Evolutionary conservation across 2,797 vertebrate species (phyloP).

Genomic region (Fistularia commersonii): DNA sequence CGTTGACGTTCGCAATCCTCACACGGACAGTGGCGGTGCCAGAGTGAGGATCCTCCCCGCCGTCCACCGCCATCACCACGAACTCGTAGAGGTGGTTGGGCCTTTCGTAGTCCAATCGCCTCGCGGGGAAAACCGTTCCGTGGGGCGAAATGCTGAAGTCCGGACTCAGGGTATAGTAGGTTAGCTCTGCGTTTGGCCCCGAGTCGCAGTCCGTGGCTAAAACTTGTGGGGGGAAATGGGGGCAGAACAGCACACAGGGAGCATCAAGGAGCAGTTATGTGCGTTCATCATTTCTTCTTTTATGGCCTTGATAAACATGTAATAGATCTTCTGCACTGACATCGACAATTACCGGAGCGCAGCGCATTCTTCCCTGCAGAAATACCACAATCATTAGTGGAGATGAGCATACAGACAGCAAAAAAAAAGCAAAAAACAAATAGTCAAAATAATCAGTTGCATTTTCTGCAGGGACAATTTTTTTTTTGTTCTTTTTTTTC

Average conservation of each 20-base stretch:
- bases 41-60: slow-evolving; percentile 80
- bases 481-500: no score
- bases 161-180: slow-evolving; percentile 84
- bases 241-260: slow-evolving; percentile 13
- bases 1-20: slow-evolving; percentile 86
- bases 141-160: slow-evolving; percentile 85
- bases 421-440: slow-evolving; percentile 28
- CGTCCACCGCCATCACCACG: slow-evolving; percentile 86
- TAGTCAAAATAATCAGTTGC: background rate
- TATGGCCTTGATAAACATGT: slow-evolving; percentile 56
- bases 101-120: slow-evolving; percentile 81
- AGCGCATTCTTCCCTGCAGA: slow-evolving; percentile 24
- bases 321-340: slow-evolving; percentile 58
- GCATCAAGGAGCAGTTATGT: slow-evolving; percentile 53
- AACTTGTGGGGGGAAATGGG: slow-evolving; percentile 59
- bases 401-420: slow-evolving; percentile 35
- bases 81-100: slow-evolving; percentile 89
- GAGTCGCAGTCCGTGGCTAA: slow-evolving; percentile 88
- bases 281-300: slow-evolving; percentile 56
- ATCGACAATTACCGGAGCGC: slow-evolving; percentile 47
- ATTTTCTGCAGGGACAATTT: no score
- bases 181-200: slow-evolving; percentile 80
- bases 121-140: slow-evolving; percentile 83
- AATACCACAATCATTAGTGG: slow-evolving; percentile 35
- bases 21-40: slow-evolving; percentile 86